Evolutionary conservation across 64 coral and sea anemone genomes (phyloP), one percentile per base, ranked within the genome.

Genomic region (Stichodactyla helianthus): DNA sequence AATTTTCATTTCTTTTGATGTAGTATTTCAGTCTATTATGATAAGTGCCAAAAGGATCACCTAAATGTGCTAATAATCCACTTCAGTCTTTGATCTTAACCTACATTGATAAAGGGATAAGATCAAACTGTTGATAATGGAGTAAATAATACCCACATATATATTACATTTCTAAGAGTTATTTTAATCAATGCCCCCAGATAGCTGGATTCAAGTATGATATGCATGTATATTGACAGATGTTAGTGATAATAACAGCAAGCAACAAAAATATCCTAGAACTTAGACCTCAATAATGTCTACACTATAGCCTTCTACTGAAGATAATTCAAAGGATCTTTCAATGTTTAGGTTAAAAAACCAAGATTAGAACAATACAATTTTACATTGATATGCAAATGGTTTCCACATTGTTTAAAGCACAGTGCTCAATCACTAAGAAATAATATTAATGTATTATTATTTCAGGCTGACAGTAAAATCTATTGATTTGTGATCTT

Each of bases 361-460:
- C 25, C 8, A 74, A 31, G 10, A 74, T n/a, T 31, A 27, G 4
- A 74, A 74, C 25, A 74, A 74, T 74, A 7, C 9, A 23, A 26
- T 74, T 13, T 19, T 31, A 14, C 27, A 74, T 74, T 10, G 1
- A 31, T 13, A 74, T 74, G 68, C 10, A 27, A 74, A 74, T 74
- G 25, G 31, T 27, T 10, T 25, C n/a, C 12, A 14, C 68, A 74
- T 74, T 74, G n/a, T 31, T 31, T 25, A 13, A 13, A 23, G 11
- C 22, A 74, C 10, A 74, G 22, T 19, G 22, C 19, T n/a, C 62
- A 44, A 44, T 44, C 35, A 44, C 12, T 12, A 0, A 74, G 4
- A 74, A 74, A 27, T 74, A 27, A 74, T 74, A 74, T 11, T 58
- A 65, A 65, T 65, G 22, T 65, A 65, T 65, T n/a, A 65, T 65